These are phyloP conservation scores for Dioctria rufipes DNA, from an alignment of 2,888 invertebrate genomes.

Conservation along the genomic window DNA sequence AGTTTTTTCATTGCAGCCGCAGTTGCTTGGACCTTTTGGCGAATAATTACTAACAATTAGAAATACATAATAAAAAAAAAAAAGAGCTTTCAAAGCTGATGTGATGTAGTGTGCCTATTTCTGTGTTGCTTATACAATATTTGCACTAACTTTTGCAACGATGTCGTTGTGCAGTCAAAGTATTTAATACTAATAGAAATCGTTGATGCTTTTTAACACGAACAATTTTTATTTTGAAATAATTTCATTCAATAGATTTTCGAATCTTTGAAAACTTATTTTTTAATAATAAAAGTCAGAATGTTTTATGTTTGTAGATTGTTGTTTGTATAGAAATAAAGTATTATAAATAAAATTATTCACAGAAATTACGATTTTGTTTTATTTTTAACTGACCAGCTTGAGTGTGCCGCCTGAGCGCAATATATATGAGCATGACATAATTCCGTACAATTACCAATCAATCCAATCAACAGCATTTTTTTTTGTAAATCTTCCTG, in stretches of 20 bases:
- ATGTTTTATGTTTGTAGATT: constrained; percentile 37
- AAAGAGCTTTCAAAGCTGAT: constrained; percentile 11
- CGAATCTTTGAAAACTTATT: not conserved
- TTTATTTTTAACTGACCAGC: constrained; percentile 38
- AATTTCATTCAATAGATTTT: not conserved
- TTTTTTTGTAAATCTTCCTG: not conserved
- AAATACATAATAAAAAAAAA: constrained; percentile 34
- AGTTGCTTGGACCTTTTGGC: constrained; percentile 67
- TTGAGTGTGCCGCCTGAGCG: not conserved
- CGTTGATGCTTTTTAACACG: not conserved
- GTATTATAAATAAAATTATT: constrained; percentile 28
- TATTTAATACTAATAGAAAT: not conserved
- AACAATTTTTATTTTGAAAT: not conserved
- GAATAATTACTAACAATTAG: constrained; percentile 61
- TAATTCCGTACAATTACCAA: constrained; percentile 21
- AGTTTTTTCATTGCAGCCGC: constrained; percentile 68
- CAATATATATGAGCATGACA: constrained; percentile 10
- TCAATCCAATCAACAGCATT: not conserved
- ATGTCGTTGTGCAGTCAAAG: constrained; percentile 13
- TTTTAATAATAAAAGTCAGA: constrained; percentile 23
- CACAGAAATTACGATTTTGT: constrained; percentile 30
- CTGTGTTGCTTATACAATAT: not conserved
- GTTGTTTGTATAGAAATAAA: constrained; percentile 22
- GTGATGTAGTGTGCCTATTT: not conserved
- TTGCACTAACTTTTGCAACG: constrained; percentile 14